Evolutionary conservation across 2,888 invertebrate genomes (phyloP).

Genomic region (Drosophila setosimentum): DNA sequence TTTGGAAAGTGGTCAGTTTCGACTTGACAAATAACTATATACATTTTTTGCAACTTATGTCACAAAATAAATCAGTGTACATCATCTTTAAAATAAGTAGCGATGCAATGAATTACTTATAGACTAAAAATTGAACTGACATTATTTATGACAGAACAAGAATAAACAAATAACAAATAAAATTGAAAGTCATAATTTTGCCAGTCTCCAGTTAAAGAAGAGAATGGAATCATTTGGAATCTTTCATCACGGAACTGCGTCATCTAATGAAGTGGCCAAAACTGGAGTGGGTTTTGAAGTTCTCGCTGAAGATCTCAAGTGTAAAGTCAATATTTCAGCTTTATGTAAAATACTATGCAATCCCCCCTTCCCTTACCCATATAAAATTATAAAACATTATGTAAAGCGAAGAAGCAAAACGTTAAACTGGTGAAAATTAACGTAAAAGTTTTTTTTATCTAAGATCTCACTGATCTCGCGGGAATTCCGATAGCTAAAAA

Average conservation of each 20-base stretch:
- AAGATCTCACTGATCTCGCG: slow-evolving; percentile 44
- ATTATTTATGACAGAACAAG: slow-evolving; percentile 65
- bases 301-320: slow-evolving; percentile 46
- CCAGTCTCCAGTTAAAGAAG: slow-evolving; percentile 18
- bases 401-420: slow-evolving; percentile 37
- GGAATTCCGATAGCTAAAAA: slow-evolving; percentile 73
- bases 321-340: slow-evolving; percentile 52
- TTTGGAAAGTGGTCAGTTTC: background rate
- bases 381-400: slow-evolving; percentile 14
- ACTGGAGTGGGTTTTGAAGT: slow-evolving; percentile 56
- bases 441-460: slow-evolving; percentile 62
- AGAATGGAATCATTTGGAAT: slow-evolving; percentile 45
- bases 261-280: slow-evolving; percentile 53
- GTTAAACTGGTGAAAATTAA: slow-evolving; percentile 61
- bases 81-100: slow-evolving; percentile 34
- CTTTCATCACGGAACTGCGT: slow-evolving; percentile 61
- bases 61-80: slow-evolving; percentile 30
- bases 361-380: background rate
- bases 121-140: slow-evolving; percentile 58
- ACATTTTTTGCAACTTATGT: slow-evolving; percentile 28
- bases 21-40: slow-evolving; percentile 3
- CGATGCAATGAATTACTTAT: slow-evolving; percentile 7
- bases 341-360: slow-evolving; percentile 59
- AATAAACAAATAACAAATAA: slow-evolving; percentile 39
- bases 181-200: slow-evolving; percentile 56